phyloP scores from a whole-genome alignment of 2,113 vertebrate genomes.

The Tautogolabrus adspersus region DNA sequence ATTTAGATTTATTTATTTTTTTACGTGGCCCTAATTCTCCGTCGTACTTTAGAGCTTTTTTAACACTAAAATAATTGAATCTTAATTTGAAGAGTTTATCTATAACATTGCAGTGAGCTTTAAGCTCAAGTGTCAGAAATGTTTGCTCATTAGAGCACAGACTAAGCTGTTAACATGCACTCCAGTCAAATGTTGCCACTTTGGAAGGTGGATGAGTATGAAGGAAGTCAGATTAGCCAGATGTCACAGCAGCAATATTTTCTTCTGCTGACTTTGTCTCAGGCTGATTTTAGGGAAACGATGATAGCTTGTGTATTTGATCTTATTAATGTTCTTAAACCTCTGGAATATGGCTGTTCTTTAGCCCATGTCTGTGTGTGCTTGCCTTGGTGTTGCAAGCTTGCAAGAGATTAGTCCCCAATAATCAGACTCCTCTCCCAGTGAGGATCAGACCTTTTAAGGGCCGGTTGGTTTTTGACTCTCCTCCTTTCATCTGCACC shows the following conservation, averaged over 20 bases:
- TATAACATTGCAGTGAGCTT: not conserved
- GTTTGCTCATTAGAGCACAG: not conserved
- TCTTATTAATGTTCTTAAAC: slow-evolving; percentile 40
- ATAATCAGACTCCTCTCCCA: slow-evolving; percentile 47
- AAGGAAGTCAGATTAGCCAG: not conserved
- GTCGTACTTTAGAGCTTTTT: too few relatives aligned
- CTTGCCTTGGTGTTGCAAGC: slow-evolving; percentile 16
- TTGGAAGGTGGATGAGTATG: slow-evolving; percentile 1
- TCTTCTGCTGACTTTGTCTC: slow-evolving; percentile 11
- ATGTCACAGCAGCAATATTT: not conserved
- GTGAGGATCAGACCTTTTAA: slow-evolving; percentile 72
- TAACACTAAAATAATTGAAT: too few relatives aligned
- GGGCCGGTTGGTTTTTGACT: slow-evolving; percentile 56
- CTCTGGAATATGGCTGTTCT: slow-evolving; percentile 23
- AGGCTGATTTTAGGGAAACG: not conserved
- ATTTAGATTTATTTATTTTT: too few relatives aligned
- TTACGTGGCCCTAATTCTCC: too few relatives aligned
- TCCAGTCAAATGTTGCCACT: not conserved
- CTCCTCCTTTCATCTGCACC: slow-evolving; percentile 65
- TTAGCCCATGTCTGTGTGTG: slow-evolving; percentile 7
- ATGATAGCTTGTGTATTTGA: slow-evolving; percentile 26
- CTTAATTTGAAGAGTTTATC: too few relatives aligned
- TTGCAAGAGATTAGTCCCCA: slow-evolving; percentile 22
- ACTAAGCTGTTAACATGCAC: not conserved
- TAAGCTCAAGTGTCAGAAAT: not conserved